These are phyloP conservation scores for Lithophane leautieri DNA, from an alignment of 2,888 invertebrate genomes.

Conservation along the genomic window DNA sequence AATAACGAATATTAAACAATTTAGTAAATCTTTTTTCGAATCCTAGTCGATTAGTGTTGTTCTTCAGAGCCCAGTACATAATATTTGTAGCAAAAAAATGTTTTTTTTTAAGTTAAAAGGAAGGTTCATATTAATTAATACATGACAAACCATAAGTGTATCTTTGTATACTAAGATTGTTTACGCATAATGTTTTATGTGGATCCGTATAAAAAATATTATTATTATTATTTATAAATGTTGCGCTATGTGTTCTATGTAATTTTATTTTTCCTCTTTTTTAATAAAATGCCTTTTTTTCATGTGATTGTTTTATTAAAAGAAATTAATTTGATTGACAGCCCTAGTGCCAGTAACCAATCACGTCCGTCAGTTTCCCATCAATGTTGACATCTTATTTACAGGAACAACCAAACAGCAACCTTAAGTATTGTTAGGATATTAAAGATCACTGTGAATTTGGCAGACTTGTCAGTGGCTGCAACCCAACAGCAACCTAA, in stretches of 20 bases:
- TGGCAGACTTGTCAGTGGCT: not conserved
- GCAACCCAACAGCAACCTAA: not conserved
- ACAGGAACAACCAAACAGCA: not conserved
- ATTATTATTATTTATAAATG: slow-evolving; percentile 86
- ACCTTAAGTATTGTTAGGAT: not conserved
- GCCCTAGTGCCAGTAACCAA: not conserved
- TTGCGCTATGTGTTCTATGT: slow-evolving; percentile 87
- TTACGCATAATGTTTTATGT: slow-evolving; percentile 83
- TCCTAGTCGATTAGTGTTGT: slow-evolving; percentile 44
- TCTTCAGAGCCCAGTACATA: slow-evolving; percentile 56
- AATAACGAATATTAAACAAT: slow-evolving; percentile 51
- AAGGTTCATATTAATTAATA: slow-evolving; percentile 67
- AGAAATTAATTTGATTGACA: not conserved
- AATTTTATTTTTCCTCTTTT: slow-evolving; percentile 81
- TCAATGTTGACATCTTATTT: not conserved
- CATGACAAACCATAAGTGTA: slow-evolving; percentile 79
- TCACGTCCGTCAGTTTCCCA: not conserved
- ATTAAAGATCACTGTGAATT: not conserved
- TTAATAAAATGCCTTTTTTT: slow-evolving; percentile 85
- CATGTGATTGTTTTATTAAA: slow-evolving; percentile 56
- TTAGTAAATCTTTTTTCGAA: slow-evolving; percentile 26
- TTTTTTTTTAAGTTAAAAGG: slow-evolving; percentile 48
- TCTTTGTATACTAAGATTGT: slow-evolving; percentile 79
- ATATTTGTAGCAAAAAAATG: slow-evolving; percentile 67
- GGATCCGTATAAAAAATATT: slow-evolving; percentile 78